Evolutionary conservation across 2,113 vertebrate genomes (phyloP).

Genomic region (Callospermophilus lateralis): DNA sequence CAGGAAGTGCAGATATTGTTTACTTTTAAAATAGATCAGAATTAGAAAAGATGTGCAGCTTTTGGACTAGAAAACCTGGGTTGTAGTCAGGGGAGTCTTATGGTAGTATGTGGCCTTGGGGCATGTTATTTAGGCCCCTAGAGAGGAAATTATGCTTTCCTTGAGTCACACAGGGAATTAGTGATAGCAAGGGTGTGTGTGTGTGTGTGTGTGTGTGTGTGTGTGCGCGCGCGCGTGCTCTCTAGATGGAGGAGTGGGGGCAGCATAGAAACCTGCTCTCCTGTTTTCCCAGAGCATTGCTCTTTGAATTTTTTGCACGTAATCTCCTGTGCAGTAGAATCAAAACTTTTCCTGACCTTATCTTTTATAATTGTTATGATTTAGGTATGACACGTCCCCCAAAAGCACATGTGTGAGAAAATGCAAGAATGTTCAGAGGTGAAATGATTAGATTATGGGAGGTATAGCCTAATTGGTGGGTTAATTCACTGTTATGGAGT

Average conservation of each 20-base stretch:
- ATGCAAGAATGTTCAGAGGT: too few relatives aligned
- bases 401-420: too few relatives aligned
- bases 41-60: not conserved
- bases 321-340: not conserved
- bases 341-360: not conserved
- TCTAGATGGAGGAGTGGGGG: not conserved
- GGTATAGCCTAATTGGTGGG: too few relatives aligned
- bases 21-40: conserved; percentile 48
- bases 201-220: not conserved
- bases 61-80: not conserved
- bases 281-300: not conserved
- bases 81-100: not conserved
- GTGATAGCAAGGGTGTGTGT: too few relatives aligned
- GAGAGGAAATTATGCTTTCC: not conserved
- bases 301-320: not conserved
- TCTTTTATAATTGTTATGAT: not conserved
- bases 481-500: too few relatives aligned
- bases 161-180: not conserved
- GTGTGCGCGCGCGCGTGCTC: too few relatives aligned
- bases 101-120: not conserved
- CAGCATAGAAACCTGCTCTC: not conserved
- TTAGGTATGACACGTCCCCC: too few relatives aligned
- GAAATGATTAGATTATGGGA: too few relatives aligned
- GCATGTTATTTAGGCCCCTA: not conserved
- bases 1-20: conserved; percentile 11